Evolutionary conservation across 2,113 vertebrate species (phyloP).

Genomic region (Mungos mungo): DNA sequence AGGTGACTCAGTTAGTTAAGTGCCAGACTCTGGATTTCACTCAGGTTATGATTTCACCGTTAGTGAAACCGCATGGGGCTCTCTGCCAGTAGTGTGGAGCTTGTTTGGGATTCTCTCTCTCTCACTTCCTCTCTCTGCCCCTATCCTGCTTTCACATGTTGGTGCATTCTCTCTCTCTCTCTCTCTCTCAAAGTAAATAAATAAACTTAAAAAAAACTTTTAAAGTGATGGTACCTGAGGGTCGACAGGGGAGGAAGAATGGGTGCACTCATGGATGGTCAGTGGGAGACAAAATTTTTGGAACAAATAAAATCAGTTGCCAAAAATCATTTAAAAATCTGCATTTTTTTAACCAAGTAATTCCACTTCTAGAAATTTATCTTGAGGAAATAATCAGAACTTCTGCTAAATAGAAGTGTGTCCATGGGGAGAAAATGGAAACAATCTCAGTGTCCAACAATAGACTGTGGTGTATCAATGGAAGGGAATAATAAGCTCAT

Average conservation of each 20-base stretch:
- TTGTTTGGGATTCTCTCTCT: no score
- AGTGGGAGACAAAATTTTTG: background rate
- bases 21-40: no score
- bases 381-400: background rate
- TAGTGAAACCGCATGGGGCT: no score
- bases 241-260: fast-evolving
- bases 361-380: background rate
- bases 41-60: no score
- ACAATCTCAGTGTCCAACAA: background rate
- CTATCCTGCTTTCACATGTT: no score
- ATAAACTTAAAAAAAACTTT: background rate
- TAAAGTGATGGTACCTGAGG: background rate
- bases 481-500: background rate
- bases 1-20: no score
- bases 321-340: background rate
- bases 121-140: no score
- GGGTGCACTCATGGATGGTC: no score
- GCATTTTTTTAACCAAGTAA: background rate
- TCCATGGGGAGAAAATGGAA: background rate
- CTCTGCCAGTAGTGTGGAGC: no score
- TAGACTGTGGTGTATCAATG: background rate
- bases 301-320: background rate
- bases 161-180: no score
- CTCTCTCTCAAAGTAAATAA: no score
- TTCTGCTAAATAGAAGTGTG: background rate